phyloP scores from a whole-genome alignment of 1,140 invertebrate genomes.

The Diorhabda carinulata region DNA sequence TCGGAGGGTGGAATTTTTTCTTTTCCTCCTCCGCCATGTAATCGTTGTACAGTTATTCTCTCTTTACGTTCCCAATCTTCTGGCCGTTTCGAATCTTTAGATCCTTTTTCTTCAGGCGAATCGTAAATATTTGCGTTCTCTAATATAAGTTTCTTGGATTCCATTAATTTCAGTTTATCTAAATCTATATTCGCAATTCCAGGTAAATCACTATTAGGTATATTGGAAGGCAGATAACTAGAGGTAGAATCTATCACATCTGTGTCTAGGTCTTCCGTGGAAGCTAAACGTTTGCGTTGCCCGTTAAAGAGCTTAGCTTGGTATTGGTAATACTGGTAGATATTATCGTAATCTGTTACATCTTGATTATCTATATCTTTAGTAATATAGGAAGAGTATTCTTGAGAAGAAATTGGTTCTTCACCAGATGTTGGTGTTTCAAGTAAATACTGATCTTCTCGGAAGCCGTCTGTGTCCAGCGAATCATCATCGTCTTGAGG shows the following conservation, averaged over 20 bases:
- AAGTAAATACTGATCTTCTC: conserved; percentile 48
- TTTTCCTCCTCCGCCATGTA: conserved; percentile 49
- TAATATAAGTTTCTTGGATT: conserved; percentile 36
- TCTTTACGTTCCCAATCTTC: conserved; percentile 49
- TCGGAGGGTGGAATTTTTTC: conserved; percentile 34
- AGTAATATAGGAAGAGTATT: conserved; percentile 8
- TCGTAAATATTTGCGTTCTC: conserved; percentile 34
- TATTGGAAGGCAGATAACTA: conserved; percentile 32
- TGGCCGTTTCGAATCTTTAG: conserved; percentile 48
- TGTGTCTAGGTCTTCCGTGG: conserved; percentile 45
- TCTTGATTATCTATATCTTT: conserved; percentile 34
- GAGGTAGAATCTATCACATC: conserved; percentile 36
- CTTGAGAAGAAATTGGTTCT: conserved; percentile 7
- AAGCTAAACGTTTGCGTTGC: conserved; percentile 43
- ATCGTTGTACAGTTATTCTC: conserved; percentile 45
- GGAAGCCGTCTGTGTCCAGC: conserved; percentile 53
- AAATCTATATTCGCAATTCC: conserved; percentile 37
- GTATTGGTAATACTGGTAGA: conserved; percentile 43
- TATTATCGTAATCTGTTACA: conserved; percentile 41
- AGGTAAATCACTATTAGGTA: conserved; percentile 29
- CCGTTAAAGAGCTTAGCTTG: conserved; percentile 39
- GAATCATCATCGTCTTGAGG: conserved; percentile 54
- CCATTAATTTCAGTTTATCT: conserved; percentile 37
- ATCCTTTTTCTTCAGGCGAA: conserved; percentile 50
- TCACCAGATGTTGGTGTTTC: conserved; percentile 46